Conservation (phyloP, 2,113 vertebrate genomes). For the Anolis sagrei region DNA sequence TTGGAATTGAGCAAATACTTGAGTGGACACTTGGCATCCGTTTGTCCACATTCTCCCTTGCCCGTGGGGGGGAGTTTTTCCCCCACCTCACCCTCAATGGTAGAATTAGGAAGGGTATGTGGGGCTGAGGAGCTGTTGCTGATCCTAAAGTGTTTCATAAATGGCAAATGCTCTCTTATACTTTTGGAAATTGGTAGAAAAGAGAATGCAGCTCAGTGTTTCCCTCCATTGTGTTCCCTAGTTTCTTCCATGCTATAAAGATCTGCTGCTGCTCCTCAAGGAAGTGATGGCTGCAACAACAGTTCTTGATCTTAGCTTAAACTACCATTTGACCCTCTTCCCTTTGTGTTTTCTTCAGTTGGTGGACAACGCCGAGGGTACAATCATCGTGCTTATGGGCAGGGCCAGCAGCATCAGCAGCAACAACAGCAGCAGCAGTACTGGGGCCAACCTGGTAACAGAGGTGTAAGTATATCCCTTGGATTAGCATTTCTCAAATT, state of each 20-base stretch:
- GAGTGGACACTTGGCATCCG: background rate
- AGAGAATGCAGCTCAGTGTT: background rate
- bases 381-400: conserved; percentile 73
- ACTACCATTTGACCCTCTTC: conserved; percentile 43
- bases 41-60: no score
- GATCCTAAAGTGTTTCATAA: background rate
- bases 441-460: conserved; percentile 74
- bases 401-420: conserved; percentile 17
- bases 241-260: background rate
- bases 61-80: background rate
- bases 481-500: background rate
- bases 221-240: no score
- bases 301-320: background rate
- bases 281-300: no score
- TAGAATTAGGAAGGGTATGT: background rate
- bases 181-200: background rate
- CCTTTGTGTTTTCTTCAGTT: conserved; percentile 62
- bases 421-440: conserved; percentile 58
- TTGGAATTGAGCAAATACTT: background rate
- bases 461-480: conserved; percentile 67
- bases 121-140: background rate
- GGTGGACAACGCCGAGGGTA: conserved; percentile 75
- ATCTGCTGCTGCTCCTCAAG: background rate
- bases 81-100: background rate
- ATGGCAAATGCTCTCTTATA: background rate